A percentile compares a stretch with the other conserved stretches of the same genome.
These are phyloP conservation scores for Globodera rostochiensis DNA, from an alignment of 1,140 invertebrate species.

Conservation along the genomic window DNA sequence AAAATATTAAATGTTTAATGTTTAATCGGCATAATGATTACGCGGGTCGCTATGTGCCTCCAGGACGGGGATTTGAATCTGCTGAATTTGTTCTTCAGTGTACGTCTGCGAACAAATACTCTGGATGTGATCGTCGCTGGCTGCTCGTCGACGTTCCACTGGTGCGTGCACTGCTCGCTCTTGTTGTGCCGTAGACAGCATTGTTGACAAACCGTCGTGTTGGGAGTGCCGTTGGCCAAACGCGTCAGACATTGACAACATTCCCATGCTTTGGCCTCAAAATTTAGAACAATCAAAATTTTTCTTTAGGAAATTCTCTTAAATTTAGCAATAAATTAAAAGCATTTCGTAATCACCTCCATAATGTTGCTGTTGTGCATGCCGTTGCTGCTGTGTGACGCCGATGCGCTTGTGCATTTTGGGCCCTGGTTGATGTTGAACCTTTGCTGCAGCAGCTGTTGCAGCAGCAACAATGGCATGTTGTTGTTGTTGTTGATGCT, in stretches of 20 bases:
- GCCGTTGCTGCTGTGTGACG: conserved; percentile 23
- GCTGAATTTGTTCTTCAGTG: conserved; percentile 46
- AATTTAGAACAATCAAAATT: background rate
- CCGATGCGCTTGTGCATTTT: conserved; percentile 1
- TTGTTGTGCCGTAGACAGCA: conserved; percentile 1
- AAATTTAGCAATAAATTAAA: too few relatives aligned
- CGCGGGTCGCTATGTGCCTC: conserved; percentile 49
- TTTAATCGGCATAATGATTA: background rate
- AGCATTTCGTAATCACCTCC: background rate
- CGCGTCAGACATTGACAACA: background rate
- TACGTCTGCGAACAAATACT: conserved; percentile 50
- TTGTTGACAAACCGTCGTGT: background rate
- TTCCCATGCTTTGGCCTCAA: background rate
- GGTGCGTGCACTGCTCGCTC: conserved; percentile 2
- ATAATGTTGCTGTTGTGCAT: conserved; percentile 26
- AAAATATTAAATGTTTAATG: too few relatives aligned
- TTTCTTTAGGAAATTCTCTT: too few relatives aligned
- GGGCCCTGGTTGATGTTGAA: conserved; percentile 4
- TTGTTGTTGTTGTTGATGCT: conserved; percentile 7
- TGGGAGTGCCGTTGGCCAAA: background rate
- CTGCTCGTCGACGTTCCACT: conserved; percentile 39
- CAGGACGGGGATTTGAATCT: conserved; percentile 50
- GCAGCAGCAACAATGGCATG: conserved; percentile 4
- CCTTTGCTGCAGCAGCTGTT: background rate
- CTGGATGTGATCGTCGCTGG: conserved; percentile 53